phyloP scores from a whole-genome alignment of 1,140 invertebrate genomes.

The Drosophila mayri region DNA sequence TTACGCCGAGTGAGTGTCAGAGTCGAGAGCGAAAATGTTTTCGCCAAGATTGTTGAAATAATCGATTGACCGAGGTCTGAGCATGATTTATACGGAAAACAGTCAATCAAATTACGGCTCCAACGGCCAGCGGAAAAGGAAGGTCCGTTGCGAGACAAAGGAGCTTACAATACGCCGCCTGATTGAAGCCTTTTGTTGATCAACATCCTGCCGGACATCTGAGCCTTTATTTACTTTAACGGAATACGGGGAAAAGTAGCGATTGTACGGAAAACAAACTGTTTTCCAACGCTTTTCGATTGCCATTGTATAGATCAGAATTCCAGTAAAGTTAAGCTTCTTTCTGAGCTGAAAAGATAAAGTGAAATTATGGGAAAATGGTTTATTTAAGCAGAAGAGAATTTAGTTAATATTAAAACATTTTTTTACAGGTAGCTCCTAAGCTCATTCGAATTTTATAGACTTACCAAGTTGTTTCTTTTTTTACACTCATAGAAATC shows the following conservation, averaged over 20 bases:
- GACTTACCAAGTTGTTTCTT: neutral
- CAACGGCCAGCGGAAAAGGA: slow-evolving; percentile 5
- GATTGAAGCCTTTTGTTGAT: slow-evolving; percentile 49
- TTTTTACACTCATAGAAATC: rapidly evolving
- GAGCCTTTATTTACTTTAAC: slow-evolving; percentile 31
- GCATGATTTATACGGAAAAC: slow-evolving; percentile 50
- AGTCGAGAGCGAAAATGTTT: slow-evolving; percentile 46
- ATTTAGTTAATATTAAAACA: neutral
- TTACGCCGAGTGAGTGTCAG: slow-evolving; percentile 51
- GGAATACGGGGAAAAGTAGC: neutral
- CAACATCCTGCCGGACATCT: slow-evolving; percentile 24
- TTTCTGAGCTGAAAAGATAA: neutral
- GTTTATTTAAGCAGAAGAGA: neutral
- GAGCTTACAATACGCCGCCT: slow-evolving; percentile 31
- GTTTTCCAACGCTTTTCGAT: slow-evolving; percentile 6
- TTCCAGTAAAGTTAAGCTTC: neutral
- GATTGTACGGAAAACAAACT: slow-evolving; percentile 10
- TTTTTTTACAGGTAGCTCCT: neutral
- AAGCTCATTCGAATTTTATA: too few relatives aligned
- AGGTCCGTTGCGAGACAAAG: slow-evolving; percentile 9
- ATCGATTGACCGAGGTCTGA: slow-evolving; percentile 36
- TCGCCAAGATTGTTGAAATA: slow-evolving; percentile 51
- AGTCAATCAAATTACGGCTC: slow-evolving; percentile 50
- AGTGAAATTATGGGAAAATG: too few relatives aligned
- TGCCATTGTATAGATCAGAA: slow-evolving; percentile 6